Base-by-base conservation (phyloP, 37 sponge, comb jelly and placozoan species). In the Theonella swinhoei region DNA sequence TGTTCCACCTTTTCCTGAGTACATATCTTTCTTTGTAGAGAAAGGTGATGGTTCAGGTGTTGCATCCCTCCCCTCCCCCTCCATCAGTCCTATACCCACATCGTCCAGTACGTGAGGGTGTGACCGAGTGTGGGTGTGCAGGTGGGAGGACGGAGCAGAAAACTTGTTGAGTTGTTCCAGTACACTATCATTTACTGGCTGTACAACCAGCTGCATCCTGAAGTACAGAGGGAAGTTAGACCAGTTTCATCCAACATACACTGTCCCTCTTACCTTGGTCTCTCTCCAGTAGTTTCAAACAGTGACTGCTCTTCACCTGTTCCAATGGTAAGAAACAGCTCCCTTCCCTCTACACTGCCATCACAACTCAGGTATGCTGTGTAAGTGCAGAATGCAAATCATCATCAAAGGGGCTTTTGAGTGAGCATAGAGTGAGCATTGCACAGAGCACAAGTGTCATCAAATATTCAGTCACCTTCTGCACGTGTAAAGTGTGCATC, bases 291-390 rank as follows among this genome's bases (percentile, higher is more conserved):
- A 47, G 54, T 47, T 47, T 14, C 54, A 47, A 47, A 47, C 11
- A 47, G 14, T 47, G 54, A 47, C 54, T 7, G 14, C 14, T 30
- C 19, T 4, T 30, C 32, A 2, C 34, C 33, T 8, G 69, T 31
- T 22, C 69, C 69, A 2, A 68, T 34, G 1, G 65, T 42, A 19
- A 87, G 82, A 38, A 87, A 87, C 7, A 81, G 76, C 62, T 80
- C 41, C 62, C 70, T 87, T 40, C 54, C 68, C 19, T 75, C 82
- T 28, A 58, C 69, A 23, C 74, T 62, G 38, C 81, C 88, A 87
- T 80, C 81, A 33, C 62, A 67, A 59, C 88, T 87, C n/a, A 87
- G 70, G 58, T 75, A 87, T 3, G 41, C 88, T 87, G 62, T 23
- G 33, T 22, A 28, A 47, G 54, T 47, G 7, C 7, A 14, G 54